Evolutionary conservation across 2,888 invertebrate species (phyloP).

Genomic region (Drosophila histrio): DNA sequence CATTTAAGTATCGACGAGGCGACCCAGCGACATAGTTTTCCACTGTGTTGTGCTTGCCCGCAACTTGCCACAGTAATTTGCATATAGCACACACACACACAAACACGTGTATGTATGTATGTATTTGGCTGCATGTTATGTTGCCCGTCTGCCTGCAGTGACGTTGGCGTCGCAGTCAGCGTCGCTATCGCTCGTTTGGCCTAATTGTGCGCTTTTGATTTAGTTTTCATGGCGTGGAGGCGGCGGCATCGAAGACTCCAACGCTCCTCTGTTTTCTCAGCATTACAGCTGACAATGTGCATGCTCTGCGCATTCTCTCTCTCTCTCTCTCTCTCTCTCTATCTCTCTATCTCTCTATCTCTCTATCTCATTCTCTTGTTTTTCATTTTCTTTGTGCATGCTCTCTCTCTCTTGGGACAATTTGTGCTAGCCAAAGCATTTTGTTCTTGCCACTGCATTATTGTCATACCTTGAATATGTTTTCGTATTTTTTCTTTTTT

Average conservation of each 20-base stretch:
- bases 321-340: neutral
- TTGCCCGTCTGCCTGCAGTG: conserved; percentile 35
- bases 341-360: neutral
- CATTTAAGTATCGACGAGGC: conserved; percentile 39
- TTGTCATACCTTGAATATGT: conserved; percentile 69
- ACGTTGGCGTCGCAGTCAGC: conserved; percentile 13
- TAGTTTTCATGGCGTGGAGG: conserved; percentile 65
- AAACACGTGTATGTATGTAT: conserved; percentile 9
- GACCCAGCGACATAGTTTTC: conserved; percentile 74
- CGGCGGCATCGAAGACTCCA: conserved; percentile 10
- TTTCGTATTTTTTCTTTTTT: conserved; percentile 24
- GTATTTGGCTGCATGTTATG: conserved; percentile 38
- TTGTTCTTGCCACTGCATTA: conserved; percentile 59
- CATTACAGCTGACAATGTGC: conserved; percentile 39
- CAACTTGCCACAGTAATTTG: conserved; percentile 68
- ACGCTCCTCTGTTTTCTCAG: neutral
- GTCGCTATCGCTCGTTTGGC: conserved; percentile 62
- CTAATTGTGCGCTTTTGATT: conserved; percentile 77
- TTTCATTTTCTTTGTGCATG: neutral
- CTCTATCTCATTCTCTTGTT: neutral
- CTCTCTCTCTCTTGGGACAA: conserved; percentile 13
- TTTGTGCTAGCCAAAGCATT: conserved; percentile 65
- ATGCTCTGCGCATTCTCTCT: conserved; percentile 22
- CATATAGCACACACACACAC: conserved; percentile 48
- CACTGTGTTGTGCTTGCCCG: conserved; percentile 53